phyloP scores from a whole-genome alignment of 2,888 invertebrate genomes.

The Cancer borealis region DNA sequence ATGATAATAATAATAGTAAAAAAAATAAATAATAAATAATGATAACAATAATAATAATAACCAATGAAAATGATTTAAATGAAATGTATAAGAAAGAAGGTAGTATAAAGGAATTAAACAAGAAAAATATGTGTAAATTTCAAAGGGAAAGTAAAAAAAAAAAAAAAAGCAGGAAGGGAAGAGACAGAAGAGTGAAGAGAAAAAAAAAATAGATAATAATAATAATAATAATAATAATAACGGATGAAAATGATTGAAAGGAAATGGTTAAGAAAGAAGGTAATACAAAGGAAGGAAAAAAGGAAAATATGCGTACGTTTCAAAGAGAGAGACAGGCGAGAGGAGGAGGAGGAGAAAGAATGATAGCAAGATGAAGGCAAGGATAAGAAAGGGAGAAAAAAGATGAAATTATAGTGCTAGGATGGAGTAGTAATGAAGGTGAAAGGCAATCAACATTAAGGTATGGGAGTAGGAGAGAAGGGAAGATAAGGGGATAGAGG shows the following conservation, averaged over 20 bases:
- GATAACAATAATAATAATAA: not conserved
- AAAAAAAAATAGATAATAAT: not conserved
- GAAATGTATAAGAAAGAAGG: not conserved
- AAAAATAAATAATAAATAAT: not conserved
- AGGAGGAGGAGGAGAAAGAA: not conserved
- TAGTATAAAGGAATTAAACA: not conserved
- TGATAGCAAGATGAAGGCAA: not conserved
- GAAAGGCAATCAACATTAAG: too few relatives aligned
- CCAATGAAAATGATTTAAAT: not conserved
- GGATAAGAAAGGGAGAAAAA: not conserved
- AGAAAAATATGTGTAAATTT: not conserved
- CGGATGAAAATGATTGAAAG: too few relatives aligned
- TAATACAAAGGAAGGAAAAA: too few relatives aligned
- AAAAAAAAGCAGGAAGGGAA: not conserved
- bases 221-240: not conserved
- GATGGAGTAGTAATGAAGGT: not conserved
- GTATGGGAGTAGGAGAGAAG: too few relatives aligned
- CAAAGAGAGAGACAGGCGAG: too few relatives aligned
- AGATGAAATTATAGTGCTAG: not conserved
- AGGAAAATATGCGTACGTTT: too few relatives aligned
- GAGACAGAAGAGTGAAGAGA: not conserved
- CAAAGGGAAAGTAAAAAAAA: not conserved
- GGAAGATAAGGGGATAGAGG: too few relatives aligned
- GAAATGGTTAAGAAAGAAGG: too few relatives aligned
- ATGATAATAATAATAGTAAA: not conserved